These are phyloP conservation scores for Caenorhabditis japonica DNA, from an alignment of 2,888 invertebrate genomes.

Conservation along the genomic window DNA sequence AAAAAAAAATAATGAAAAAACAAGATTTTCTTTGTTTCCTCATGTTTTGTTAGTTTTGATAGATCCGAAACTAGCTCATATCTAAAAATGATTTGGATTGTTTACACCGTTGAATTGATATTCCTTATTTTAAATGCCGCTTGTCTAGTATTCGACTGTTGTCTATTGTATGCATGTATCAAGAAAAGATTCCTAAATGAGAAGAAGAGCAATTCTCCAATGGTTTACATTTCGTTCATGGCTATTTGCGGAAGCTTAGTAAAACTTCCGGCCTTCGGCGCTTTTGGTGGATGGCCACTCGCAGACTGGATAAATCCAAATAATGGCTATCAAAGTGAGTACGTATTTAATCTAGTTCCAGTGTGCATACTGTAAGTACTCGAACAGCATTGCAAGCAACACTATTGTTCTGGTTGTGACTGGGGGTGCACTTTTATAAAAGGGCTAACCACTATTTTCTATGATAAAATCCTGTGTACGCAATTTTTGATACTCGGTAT, in stretches of 20 bases:
- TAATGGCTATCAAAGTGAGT: conserved; percentile 29
- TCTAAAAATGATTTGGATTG: conserved; percentile 4
- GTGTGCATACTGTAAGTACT: no score
- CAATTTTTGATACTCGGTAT: no score
- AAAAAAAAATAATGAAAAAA: no score
- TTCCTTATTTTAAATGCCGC: conserved; percentile 7
- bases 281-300: conserved; percentile 30
- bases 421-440: no score
- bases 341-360: no score
- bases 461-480: no score
- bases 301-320: conserved; percentile 6
- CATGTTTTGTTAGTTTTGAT: not conserved
- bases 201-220: not conserved
- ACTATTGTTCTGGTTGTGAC: no score
- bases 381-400: no score
- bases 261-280: conserved; percentile 10
- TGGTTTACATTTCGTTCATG: conserved; percentile 30
- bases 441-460: no score
- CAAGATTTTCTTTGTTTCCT: not conserved
- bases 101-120: not conserved
- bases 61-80: no score
- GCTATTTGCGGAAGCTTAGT: conserved; percentile 8
- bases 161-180: conserved; percentile 3
- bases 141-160: conserved; percentile 6
- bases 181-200: no score